Conservation (phyloP, 2,888 invertebrate species). For the Flexamia atlantica region DNA sequence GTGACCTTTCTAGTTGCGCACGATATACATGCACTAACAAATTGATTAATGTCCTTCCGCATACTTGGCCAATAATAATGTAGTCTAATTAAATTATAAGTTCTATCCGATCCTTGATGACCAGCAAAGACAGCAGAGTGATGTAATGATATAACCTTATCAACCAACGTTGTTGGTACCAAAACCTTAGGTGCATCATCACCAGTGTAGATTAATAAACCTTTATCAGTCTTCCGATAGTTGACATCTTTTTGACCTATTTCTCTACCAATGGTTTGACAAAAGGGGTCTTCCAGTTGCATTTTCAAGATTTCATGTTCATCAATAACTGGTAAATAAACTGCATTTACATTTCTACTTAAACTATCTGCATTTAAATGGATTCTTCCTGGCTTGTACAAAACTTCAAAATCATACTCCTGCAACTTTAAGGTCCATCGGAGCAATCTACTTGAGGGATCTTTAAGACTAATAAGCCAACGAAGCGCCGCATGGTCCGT, state of each 20-base stretch:
- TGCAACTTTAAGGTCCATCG: too few species aligned
- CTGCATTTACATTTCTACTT: neutral
- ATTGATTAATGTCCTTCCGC: conserved; percentile 71
- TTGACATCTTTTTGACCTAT: neutral
- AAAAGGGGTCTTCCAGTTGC: neutral
- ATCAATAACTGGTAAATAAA: neutral
- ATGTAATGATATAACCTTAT: too few species aligned
- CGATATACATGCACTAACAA: conserved; percentile 70
- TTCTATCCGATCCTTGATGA: too few species aligned
- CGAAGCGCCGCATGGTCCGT: conserved; percentile 65
- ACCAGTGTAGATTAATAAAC: too few species aligned
- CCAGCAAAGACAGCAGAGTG: too few species aligned
- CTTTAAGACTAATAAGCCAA: conserved; percentile 65
- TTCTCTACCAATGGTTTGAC: neutral
- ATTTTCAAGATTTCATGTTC: neutral
- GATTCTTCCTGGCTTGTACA: too few species aligned
- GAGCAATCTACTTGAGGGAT: conserved; percentile 63
- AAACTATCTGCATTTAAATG: too few species aligned
- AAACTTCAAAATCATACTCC: too few species aligned
- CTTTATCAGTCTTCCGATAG: too few species aligned
- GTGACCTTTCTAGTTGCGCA: conserved; percentile 72
- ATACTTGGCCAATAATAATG: conserved; percentile 72
- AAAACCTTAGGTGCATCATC: too few species aligned
- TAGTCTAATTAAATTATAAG: too few species aligned
- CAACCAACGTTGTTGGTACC: too few species aligned